Percentiles rank a stretch among this genome's conserved stretches.
Conservation (phyloP, 2,888 invertebrate species). For the Polymixis flavicincta region DNA sequence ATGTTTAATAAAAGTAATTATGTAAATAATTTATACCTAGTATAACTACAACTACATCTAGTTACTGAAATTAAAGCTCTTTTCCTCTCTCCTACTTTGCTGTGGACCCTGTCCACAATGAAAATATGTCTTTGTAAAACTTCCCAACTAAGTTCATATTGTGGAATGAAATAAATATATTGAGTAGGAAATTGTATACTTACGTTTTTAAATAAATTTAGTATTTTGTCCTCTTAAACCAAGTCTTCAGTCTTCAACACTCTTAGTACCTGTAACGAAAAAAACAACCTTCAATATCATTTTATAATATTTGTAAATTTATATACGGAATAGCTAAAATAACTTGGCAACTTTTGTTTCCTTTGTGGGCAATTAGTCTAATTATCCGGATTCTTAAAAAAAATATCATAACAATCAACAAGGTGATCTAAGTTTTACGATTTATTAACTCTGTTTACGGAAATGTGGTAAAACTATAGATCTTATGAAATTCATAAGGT, state of each 20-base stretch:
- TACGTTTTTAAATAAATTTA: constrained; percentile 53
- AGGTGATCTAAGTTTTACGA: constrained; percentile 48
- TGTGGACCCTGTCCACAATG: background rate
- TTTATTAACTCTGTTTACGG: constrained; percentile 41
- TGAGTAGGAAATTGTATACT: constrained; percentile 36
- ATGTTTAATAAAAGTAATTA: no score
- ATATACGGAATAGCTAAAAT: constrained; percentile 26
- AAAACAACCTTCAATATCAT: constrained; percentile 39
- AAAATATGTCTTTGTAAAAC: background rate
- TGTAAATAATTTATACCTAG: no score
- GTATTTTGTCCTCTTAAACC: constrained; percentile 43
- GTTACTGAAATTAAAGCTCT: background rate
- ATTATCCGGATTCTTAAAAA: constrained; percentile 54
- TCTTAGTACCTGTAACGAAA: constrained; percentile 68
- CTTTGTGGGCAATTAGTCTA: constrained; percentile 53
- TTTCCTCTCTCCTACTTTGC: background rate
- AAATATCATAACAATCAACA: constrained; percentile 43
- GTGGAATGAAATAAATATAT: background rate
- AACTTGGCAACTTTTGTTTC: constrained; percentile 41
- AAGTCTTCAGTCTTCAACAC: constrained; percentile 71
- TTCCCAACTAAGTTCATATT: background rate
- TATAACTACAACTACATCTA: no score
- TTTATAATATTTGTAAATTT: constrained; percentile 43
- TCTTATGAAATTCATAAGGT: constrained; percentile 8
- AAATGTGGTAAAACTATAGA: constrained; percentile 16